Evolutionary conservation across 2,797 vertebrate species (phyloP).

Genomic region (Atherinosoma microstoma): DNA sequence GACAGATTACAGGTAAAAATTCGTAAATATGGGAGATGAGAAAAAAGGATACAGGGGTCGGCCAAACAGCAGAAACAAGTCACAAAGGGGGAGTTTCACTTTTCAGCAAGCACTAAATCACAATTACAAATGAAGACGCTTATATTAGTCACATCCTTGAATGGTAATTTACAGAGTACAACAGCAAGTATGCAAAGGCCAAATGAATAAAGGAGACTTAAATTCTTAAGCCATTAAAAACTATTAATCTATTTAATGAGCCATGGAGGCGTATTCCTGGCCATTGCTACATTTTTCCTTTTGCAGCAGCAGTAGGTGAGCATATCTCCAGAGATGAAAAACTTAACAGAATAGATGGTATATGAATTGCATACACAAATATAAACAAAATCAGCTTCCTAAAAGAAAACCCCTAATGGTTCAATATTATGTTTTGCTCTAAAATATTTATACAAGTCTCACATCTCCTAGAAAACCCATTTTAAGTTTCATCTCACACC

Average conservation of each 20-base stretch:
- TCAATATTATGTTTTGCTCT: too few relatives aligned
- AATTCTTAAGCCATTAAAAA: slow-evolving; percentile 17
- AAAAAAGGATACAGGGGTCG: background rate
- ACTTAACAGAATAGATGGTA: too few relatives aligned
- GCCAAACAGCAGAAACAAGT: slow-evolving; percentile 3
- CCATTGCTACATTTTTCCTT: slow-evolving; percentile 7
- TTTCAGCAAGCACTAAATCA: slow-evolving; percentile 1
- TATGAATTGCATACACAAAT: too few relatives aligned
- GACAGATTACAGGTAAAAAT: slow-evolving; percentile 23
- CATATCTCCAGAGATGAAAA: background rate
- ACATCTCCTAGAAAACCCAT: too few relatives aligned
- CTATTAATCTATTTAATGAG: slow-evolving; percentile 6
- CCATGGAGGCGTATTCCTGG: background rate
- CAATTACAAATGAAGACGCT: slow-evolving; percentile 20
- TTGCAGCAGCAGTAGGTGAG: slow-evolving; percentile 5
- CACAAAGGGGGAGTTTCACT: background rate
- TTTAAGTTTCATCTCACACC: too few relatives aligned
- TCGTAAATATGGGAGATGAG: slow-evolving; percentile 4
- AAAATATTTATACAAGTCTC: too few relatives aligned
- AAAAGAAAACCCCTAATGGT: too few relatives aligned
- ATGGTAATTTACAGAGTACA: background rate
- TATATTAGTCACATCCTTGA: slow-evolving; percentile 14
- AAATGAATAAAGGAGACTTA: slow-evolving; percentile 10
- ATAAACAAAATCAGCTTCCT: too few relatives aligned
- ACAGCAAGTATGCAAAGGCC: background rate